Evolutionary conservation across 2,113 vertebrate genomes (phyloP).

Genomic region (Ophiodon elongatus): DNA sequence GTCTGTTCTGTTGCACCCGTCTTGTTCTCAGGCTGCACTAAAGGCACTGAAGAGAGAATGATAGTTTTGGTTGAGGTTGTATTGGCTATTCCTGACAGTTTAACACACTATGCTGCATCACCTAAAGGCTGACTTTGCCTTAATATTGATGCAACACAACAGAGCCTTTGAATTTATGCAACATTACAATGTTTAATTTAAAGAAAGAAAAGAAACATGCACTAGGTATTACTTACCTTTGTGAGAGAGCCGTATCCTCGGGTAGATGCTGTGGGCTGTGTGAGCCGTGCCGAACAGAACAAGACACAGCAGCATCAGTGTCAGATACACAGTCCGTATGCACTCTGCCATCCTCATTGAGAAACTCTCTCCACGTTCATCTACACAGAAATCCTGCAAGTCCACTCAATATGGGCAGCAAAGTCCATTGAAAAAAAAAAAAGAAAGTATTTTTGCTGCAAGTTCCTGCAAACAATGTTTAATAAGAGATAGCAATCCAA

Average conservation of each 20-base stretch:
- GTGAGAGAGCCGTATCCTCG: constrained; percentile 80
- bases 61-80: neutral
- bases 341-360: constrained; percentile 65
- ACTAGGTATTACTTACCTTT: constrained; percentile 65
- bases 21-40: constrained; percentile 2
- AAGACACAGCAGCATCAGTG: constrained; percentile 66
- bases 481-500: constrained; percentile 20
- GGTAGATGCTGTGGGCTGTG: constrained; percentile 67
- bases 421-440: constrained; percentile 46
- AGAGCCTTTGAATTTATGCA: neutral
- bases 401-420: constrained; percentile 30
- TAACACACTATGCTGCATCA: neutral
- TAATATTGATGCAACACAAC: neutral
- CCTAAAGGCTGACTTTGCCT: neutral
- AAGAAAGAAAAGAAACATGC: neutral
- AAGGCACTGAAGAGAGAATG: constrained; percentile 9
- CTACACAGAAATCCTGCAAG: constrained; percentile 39
- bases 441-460: constrained; percentile 23
- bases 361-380: constrained; percentile 36
- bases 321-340: constrained; percentile 53
- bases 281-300: constrained; percentile 52
- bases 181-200: neutral
- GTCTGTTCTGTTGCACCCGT: constrained; percentile 32
- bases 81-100: constrained; percentile 5
- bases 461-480: constrained; percentile 25